Conservation (phyloP, 2,797 vertebrate genomes). For the Lemur catta region DNA sequence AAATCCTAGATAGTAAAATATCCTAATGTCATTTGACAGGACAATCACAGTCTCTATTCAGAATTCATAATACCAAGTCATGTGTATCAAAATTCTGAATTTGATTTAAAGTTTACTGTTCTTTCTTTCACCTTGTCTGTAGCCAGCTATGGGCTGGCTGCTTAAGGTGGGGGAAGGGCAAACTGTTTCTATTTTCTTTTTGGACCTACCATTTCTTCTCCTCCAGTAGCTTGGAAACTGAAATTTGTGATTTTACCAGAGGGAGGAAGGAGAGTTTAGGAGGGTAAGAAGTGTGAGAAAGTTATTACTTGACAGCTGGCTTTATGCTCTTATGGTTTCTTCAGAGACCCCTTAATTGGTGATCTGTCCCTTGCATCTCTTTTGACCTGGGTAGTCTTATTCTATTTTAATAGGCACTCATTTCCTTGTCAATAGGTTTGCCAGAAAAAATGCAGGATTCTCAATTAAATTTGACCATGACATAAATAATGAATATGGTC, state of each 20-base stretch:
- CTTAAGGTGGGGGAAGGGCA: neutral
- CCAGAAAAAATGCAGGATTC: neutral
- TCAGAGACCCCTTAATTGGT: neutral
- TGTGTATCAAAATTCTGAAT: neutral
- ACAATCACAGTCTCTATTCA: neutral
- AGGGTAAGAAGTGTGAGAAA: neutral
- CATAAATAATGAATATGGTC: neutral
- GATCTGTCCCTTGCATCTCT: neutral
- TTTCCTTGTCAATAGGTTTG: neutral
- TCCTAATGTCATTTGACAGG: neutral
- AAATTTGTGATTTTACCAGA: neutral
- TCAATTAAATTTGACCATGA: neutral
- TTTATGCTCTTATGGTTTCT: neutral
- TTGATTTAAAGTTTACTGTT: neutral
- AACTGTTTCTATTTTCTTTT: neutral
- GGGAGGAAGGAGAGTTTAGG: neutral
- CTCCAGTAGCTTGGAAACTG: conserved; percentile 10
- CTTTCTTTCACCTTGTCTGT: neutral
- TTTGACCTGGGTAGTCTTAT: neutral
- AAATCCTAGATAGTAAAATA: conserved; percentile 1
- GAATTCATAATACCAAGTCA: neutral
- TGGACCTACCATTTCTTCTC: neutral
- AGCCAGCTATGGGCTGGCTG: neutral
- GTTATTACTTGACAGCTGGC: neutral
- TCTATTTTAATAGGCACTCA: neutral